Conservation (phyloP, 1,140 invertebrate genomes). For the Lanistes nyassanus region DNA sequence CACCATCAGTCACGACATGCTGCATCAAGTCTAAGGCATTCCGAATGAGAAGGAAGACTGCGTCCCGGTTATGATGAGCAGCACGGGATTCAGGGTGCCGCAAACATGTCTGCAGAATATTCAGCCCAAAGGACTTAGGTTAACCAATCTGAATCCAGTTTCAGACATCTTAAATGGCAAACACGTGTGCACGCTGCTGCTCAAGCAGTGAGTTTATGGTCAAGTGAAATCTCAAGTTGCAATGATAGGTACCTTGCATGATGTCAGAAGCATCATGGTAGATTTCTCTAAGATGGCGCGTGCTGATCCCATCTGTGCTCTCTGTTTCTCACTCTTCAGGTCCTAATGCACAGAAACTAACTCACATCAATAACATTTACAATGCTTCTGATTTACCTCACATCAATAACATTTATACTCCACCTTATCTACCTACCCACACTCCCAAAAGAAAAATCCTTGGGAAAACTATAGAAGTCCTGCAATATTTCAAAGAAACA, state of each 20-base stretch:
- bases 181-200: no score
- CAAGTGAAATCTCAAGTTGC: not conserved
- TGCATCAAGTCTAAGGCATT: constrained; percentile 97
- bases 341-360: constrained; percentile 71
- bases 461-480: no score
- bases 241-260: constrained; percentile 81
- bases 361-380: no score
- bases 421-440: not conserved
- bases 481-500: no score
- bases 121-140: not conserved
- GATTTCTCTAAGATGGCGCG: constrained; percentile 94
- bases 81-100: constrained; percentile 94
- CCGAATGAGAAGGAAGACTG: constrained; percentile 86
- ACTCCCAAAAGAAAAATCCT: not conserved
- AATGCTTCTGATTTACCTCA: not conserved
- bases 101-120: constrained; percentile 76
- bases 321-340: constrained; percentile 92
- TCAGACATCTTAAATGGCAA: no score
- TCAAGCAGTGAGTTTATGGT: not conserved
- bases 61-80: constrained; percentile 93
- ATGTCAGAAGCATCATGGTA: constrained; percentile 97
- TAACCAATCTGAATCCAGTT: not conserved
- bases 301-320: constrained; percentile 95
- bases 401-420: not conserved
- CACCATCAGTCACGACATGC: constrained; percentile 79